Base-by-base conservation (phyloP, 2,113 vertebrate species). In the Okapia johnstoni region DNA sequence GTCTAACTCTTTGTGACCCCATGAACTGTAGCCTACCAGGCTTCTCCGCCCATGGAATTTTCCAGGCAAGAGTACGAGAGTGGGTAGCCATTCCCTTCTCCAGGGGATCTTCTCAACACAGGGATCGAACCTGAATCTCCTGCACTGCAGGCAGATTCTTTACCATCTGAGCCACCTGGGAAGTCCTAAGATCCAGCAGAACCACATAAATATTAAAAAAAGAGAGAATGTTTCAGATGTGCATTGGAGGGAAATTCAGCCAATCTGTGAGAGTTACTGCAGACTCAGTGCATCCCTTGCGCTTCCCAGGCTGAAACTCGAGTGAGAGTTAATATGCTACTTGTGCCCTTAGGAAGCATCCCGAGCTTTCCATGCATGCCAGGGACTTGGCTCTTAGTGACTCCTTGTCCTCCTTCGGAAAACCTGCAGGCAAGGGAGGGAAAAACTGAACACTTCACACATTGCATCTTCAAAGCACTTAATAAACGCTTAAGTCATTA, bases 401-500 rank as follows among this genome's bases (percentile, higher is more conserved):
- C 57, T 85, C 63, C 86, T 90, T 3, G 14, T 86, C 66, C 95
- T 81, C 66, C 77, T 70, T 83, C 54, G 79, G 81, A 94, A 97
- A 97, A 97, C 96, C 97, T 52, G n/a, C 88, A 93, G 93, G 93
- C 94, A 89, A 96, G 95, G 73, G 79, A 85, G 90, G 97, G 92
- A 61, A 97, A 95, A 94, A 96, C 83, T 33, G 95, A 98, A 33
- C 77, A 73, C 92, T 98, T 98, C 85, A 91, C 95, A 97, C 97
- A 95, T 98, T 88, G 84, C 73, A 94, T 97, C 97, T 97, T 97
- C 97, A 92, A 97, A 98, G 93, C 96, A 93, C 97, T 94, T 96
- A 96, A 97, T 97, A 96, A 98, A 96, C 1, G 36, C 89, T 94
- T 83, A 94, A 96, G 94, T 93, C 94, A 94, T 98, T 93, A 98